phyloP scores from a whole-genome alignment of 2,888 invertebrate genomes.

The Thecophora atra region DNA sequence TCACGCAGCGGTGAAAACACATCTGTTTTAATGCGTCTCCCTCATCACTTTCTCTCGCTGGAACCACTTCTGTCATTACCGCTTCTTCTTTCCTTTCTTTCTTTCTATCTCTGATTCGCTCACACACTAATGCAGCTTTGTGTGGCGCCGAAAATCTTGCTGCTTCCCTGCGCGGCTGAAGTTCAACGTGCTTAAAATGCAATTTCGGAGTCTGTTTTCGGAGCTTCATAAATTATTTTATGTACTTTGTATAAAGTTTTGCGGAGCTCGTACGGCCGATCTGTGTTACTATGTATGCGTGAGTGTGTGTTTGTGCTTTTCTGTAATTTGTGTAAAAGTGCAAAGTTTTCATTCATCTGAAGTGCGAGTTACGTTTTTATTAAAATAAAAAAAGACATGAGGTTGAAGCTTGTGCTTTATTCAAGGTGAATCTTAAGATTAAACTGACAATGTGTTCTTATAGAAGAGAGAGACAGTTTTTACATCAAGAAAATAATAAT shows the following conservation, averaged over 20 bases:
- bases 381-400: too few relatives aligned
- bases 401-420: too few relatives aligned
- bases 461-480: too few relatives aligned
- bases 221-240: slow-evolving; percentile 35
- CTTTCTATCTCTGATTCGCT: background rate
- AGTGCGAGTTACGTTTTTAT: too few relatives aligned
- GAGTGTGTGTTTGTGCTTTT: background rate
- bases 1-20: background rate
- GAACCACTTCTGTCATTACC: too few relatives aligned
- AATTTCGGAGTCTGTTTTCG: slow-evolving; percentile 24
- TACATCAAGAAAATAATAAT: too few relatives aligned
- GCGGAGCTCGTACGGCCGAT: background rate
- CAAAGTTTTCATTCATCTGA: background rate
- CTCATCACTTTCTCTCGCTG: background rate
- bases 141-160: background rate
- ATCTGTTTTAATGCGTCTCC: background rate
- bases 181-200: slow-evolving; percentile 37
- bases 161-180: background rate
- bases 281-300: background rate
- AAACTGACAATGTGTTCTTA: too few relatives aligned
- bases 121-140: background rate
- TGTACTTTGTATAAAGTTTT: slow-evolving; percentile 5
- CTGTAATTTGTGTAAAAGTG: background rate
- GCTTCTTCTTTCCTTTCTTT: background rate
- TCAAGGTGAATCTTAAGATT: too few relatives aligned